Base-by-base conservation (phyloP, 2,888 invertebrate species). In the Aphidius colemani region DNA sequence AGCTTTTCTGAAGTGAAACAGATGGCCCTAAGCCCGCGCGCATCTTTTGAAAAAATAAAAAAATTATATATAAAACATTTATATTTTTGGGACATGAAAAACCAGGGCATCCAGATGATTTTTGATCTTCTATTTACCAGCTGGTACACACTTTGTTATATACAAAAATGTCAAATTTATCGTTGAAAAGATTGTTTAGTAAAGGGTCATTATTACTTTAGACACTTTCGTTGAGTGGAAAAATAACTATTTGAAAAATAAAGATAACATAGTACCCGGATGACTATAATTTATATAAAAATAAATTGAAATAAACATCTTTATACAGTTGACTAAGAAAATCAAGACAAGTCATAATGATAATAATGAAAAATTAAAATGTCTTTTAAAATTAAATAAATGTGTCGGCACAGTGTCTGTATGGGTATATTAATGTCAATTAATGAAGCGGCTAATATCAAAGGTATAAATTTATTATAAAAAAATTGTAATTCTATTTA, bases 381-480 rank as follows among this genome's bases (percentile, higher is more conserved):
- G 70, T 67, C 67, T 67, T 67, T 60, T 64, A 70, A 71, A 70
- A 74, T 72, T 70, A 70, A 70, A 55, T 46, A 72, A 72, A 72
- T 73, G 73, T 72, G 76, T 76, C 73, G 73, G 63, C 13, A 13
- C 13, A 13, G 13, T 13, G 13, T 72, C 3, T 30, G 30, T 30
- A 30, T 5, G 5, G 3, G 71, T 67, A 73, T 74, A 76, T 79
- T 76, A 78, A 75, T 30, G 71, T 71, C 71, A 74, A 76, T 77
- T 76, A 75, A 75, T 70, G 30, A 64, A 69, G 71, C 76, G 76
- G 76, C 72, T 63, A 73, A 72, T 73, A 75, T 73, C 69, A 65
- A 74, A 65, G 58, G 49, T 60, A 66, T 51, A 53, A 41, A 60
- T 13, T 13, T 13, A 13, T 13, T 1, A 45, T 30, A 39, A 50